These are phyloP conservation scores for Thereva unica DNA, from an alignment of 2,888 invertebrate species.

Conservation along the genomic window DNA sequence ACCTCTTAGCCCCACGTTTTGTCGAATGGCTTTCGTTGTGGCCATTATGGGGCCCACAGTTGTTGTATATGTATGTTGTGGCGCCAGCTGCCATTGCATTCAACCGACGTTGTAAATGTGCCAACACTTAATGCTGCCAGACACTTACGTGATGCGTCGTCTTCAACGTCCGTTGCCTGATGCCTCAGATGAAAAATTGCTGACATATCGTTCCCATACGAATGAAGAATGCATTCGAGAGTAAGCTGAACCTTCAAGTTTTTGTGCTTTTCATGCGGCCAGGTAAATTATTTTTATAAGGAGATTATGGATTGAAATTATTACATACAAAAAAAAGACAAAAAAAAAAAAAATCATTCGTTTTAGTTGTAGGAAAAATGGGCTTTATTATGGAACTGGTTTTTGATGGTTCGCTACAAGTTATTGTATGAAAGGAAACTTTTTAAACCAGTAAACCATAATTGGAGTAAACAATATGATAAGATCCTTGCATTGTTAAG, in stretches of 20 bases:
- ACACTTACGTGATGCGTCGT: slow-evolving; percentile 1
- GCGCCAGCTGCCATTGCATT: slow-evolving; percentile 17
- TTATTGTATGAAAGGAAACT: not conserved
- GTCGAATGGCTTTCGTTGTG: not conserved
- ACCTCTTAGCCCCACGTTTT: not conserved
- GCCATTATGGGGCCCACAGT: slow-evolving; percentile 10
- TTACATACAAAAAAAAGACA: no score
- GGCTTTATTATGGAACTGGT: no score
- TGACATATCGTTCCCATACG: slow-evolving; percentile 33
- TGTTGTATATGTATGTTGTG: slow-evolving; percentile 10
- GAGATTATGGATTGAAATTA: no score
- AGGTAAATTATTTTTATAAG: not conserved
- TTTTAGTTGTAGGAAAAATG: no score
- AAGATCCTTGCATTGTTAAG: no score
- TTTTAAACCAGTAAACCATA: not conserved
- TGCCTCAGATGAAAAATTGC: slow-evolving; percentile 30
- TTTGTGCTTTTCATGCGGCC: slow-evolving; percentile 8
- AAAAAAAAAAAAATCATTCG: no score
- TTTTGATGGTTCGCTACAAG: no score
- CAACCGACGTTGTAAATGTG: slow-evolving; percentile 17
- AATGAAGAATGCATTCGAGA: slow-evolving; percentile 19
- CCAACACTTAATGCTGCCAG: slow-evolving; percentile 18
- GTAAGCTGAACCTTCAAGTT: slow-evolving; percentile 16
- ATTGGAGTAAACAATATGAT: no score
- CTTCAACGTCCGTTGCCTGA: slow-evolving; percentile 15